Evolutionary conservation across 2,888 invertebrate species (phyloP), one percentile per base, ranked within the genome.

Genomic region (Conistra vaccinii): DNA sequence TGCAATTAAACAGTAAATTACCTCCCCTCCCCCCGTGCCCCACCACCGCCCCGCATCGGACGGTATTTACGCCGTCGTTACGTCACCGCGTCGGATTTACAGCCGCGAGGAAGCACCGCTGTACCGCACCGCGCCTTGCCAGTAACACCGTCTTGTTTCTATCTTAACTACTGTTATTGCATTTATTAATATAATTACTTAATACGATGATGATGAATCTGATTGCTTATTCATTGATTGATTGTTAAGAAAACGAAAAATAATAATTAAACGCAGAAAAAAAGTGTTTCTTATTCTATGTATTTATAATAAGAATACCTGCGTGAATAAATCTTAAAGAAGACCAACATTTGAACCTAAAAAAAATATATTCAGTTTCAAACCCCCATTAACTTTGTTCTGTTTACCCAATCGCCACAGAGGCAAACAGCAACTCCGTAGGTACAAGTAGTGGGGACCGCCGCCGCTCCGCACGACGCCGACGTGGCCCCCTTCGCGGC

Each of bases 1-100:
- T 83, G 89, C 91, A 94, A 94, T 94, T 94, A 93, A 91, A 92
- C 91, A 87, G 85, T 92, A 91, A 92, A 92, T 92, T 89, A 89
- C 87, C 85, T 83, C 79, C 48, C 67, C 87, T 84, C 82, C 79
- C 48, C 67, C 74, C 66, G 67, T 42, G 35, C 45, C 45, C 23
- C 58, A 0, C 63, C 42, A n/a, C 17, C 55, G 29, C 65, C 45
- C 60, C 61, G 48, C 78, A 76, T 76, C 76, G 72, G 60, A 48
- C 82, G 77, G 89, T 93, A 92, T 92, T 93, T 93, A 93, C 91
- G 90, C 80, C 91, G 91, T 90, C 93, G 92, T 92, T 94, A 93
- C 92, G 91, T 91, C 92, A 89, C 92, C 91, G 87, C 90, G 86
- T 65, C 42, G 85, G 90, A 93, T 92, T 92, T 92, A 93, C 89